Evolutionary conservation across 2,888 invertebrate genomes (phyloP), one percentile per base, ranked within the genome.

Genomic region (Drosophila monieri): DNA sequence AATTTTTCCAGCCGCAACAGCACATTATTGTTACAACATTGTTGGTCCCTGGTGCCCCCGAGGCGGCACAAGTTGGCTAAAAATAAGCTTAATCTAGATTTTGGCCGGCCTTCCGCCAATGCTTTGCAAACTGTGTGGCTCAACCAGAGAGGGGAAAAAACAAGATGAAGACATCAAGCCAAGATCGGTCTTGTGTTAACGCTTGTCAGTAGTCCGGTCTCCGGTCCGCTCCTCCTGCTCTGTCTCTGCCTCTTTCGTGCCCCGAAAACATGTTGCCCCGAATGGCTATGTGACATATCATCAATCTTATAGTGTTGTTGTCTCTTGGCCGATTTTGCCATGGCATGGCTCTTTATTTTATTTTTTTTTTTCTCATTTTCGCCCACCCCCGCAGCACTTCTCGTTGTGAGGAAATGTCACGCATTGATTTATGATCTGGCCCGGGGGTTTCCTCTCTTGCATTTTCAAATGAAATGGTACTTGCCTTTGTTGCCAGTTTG

Each of bases 391-490:
- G 66, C 73, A 57, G 80, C 61, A 69, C 14, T 39, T 10, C 23
- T 43, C 39, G 49, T 51, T 64, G 81, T 83, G 88, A 83, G 88
- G 87, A 85, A 85, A 81, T 85, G 85, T 85, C 85, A 85, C 87
- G 85, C 78, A 79, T 88, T 85, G 85, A 85, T 85, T 85, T 85
- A 85, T 85, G 87, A 73, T 65, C 79, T 43, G 49, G 57, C 71
- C 60, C 65, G 56, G 78, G 35, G 70, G 62, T 64, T 70, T 74
- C 46, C 48, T 56, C 25, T 18, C 21, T 6, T 43, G 43, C 67
- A 74, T 73, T 84, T 85, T 77, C 84, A 68, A 69, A 69, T 72
- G 73, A 55, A 69, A 72, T 51, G 49, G 43, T 44, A 25, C 35
- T 56, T 14, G 59, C 35, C 10, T 48, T 62, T 62, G 61, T 49